Conservation (phyloP, 2,888 invertebrate species). For the Mycalesis mineus region DNA sequence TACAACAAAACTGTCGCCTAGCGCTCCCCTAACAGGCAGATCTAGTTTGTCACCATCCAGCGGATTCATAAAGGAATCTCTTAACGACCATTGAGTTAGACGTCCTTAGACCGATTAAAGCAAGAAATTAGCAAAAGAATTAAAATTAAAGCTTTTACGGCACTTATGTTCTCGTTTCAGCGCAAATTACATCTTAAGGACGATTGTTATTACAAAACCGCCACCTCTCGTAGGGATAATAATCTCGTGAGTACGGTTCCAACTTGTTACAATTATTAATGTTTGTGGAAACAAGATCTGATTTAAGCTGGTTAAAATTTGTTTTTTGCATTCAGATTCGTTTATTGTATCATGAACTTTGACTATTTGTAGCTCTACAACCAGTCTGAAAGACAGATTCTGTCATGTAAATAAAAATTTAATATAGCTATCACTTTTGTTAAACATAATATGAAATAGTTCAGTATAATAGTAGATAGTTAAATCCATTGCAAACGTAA, state of each 20-base stretch:
- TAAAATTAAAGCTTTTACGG: constrained; percentile 22
- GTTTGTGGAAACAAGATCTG: constrained; percentile 1
- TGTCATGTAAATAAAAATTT: too few relatives aligned
- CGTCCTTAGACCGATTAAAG: neutral
- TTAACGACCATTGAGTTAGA: constrained; percentile 15
- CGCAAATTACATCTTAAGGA: constrained; percentile 24
- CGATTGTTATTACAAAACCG: constrained; percentile 29
- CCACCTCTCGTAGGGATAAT: constrained; percentile 17
- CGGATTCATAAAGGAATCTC: constrained; percentile 13
- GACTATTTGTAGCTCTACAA: too few relatives aligned
- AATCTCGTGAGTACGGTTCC: constrained; percentile 19
- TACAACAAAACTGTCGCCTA: constrained; percentile 38
- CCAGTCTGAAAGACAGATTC: too few relatives aligned
- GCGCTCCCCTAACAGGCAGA: constrained; percentile 43
- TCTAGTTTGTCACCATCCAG: constrained; percentile 33
- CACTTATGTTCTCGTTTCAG: constrained; percentile 23
- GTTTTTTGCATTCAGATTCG: too few relatives aligned
- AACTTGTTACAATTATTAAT: constrained; percentile 21
- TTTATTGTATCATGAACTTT: too few relatives aligned
- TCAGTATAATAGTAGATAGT: neutral
- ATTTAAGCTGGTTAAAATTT: neutral
- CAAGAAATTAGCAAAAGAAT: constrained; percentile 22
- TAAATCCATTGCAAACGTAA: neutral
- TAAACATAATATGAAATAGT: neutral
- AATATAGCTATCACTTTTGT: too few relatives aligned